These are phyloP conservation scores for Synanthedon tipuliformis DNA, from an alignment of 2,888 invertebrate species.

Conservation along the genomic window DNA sequence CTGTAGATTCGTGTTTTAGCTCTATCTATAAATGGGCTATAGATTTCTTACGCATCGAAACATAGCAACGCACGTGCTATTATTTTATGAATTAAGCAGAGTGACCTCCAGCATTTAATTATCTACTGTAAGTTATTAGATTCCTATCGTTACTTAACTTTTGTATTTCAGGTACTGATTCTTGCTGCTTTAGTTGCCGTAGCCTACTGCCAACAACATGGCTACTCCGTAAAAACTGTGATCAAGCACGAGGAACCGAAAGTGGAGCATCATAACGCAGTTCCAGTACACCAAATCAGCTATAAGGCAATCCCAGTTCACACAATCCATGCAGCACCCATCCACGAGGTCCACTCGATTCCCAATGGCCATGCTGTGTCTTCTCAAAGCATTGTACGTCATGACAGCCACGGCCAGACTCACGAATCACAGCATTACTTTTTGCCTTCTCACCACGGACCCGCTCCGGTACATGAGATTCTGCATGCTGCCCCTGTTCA, in stretches of 20 bases:
- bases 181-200: slow-evolving; percentile 16
- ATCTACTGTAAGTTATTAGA: too few species aligned
- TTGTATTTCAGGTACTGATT: slow-evolving; percentile 20
- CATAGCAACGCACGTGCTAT: too few species aligned
- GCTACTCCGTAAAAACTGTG: slow-evolving; percentile 21
- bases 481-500: slow-evolving; percentile 20
- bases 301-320: slow-evolving; percentile 4
- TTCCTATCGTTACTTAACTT: background rate
- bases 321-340: slow-evolving; percentile 4
- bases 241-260: slow-evolving; percentile 31
- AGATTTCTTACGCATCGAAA: too few species aligned
- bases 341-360: slow-evolving; percentile 1
- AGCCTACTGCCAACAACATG: slow-evolving; percentile 25
- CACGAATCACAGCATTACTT: slow-evolving; percentile 14
- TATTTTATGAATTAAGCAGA: too few species aligned
- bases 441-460: slow-evolving; percentile 13
- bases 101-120: too few species aligned
- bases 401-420: slow-evolving; percentile 1
- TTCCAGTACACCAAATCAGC: slow-evolving; percentile 1
- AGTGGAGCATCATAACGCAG: slow-evolving; percentile 12
- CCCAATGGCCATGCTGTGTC: slow-evolving; percentile 1
- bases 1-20: too few species aligned
- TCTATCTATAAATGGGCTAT: too few species aligned
- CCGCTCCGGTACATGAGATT: slow-evolving; percentile 20
- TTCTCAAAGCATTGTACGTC: slow-evolving; percentile 1